Evolutionary conservation across 2,888 invertebrate genomes (phyloP), one percentile per base, ranked within the genome.

Genomic region (Lacanobia wlatinum): DNA sequence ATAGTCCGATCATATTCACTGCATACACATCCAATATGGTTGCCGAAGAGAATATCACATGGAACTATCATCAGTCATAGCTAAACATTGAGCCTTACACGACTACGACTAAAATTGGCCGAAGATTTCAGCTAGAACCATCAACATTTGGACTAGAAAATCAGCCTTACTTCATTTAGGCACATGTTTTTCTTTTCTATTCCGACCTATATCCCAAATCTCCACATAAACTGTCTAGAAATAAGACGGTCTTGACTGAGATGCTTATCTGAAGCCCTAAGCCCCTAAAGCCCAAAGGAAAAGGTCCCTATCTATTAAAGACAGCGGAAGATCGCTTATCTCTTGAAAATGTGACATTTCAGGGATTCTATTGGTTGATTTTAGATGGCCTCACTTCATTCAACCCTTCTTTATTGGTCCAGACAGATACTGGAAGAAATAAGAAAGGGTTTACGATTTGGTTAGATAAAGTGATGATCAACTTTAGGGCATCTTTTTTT

Each of bases 301-400:
- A 58, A 43, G 68, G 60, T 55, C 52, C 34, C 59, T 63, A 73
- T 86, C 78, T 73, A 73, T 84, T 70, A 66, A 77, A 69, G 65
- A 21, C 48, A 58, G n/a, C 56, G 5, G 72, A 65, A 62, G 65
- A 78, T 69, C 61, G 58, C 38, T 75, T 86, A 84, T 84, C 74
- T 65, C 8, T 34, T 50, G 48, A 68, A 81, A 74, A 69, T 70
- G 86, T 76, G 70, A 70, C 76, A 52, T 71, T 67, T 76, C 21
- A 58, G 55, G 55, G 40, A 38, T 59, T 65, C 40, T 64, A 73
- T 72, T 73, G 71, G 67, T 72, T 70, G 59, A 76, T 80, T 70
- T 83, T 46, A 62, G 58, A 80, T 59, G 55, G 43, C 67, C 59
- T 70, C 59, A 72, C 50, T 59, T 68, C 72, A 75, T 80, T 75